phyloP scores from a whole-genome alignment of 1,140 invertebrate genomes.

The Rhagoletis pomonella region DNA sequence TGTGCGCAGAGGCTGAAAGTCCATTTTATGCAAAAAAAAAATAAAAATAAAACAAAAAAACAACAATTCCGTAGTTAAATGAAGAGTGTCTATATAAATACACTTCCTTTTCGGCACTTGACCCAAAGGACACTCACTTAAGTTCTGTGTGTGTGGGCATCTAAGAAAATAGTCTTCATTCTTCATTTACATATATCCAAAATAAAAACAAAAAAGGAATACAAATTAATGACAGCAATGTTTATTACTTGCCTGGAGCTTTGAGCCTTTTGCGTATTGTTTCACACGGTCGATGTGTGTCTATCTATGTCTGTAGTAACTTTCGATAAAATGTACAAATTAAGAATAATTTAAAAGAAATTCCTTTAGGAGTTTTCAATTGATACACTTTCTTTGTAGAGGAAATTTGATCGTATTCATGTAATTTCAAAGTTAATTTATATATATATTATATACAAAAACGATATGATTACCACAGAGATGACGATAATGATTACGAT shows the following conservation, averaged over 20 bases:
- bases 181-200: background rate
- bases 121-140: conserved; percentile 9
- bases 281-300: background rate
- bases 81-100: conserved; percentile 36
- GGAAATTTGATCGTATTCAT: too few species aligned
- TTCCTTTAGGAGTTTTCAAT: too few species aligned
- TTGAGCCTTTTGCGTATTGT: background rate
- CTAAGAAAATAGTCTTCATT: conserved; percentile 23
- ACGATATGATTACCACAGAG: too few species aligned
- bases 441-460: too few species aligned
- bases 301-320: background rate
- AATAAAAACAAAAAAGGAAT: background rate
- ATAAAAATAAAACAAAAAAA: too few species aligned
- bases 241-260: too few species aligned
- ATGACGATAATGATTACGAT: too few species aligned
- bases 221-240: background rate
- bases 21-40: background rate
- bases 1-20: background rate
- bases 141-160: background rate
- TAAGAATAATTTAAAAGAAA: too few species aligned
- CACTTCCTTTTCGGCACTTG: background rate
- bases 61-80: too few species aligned
- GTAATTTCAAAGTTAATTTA: too few species aligned
- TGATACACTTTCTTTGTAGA: too few species aligned
- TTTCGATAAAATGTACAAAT: too few species aligned